phyloP scores from a whole-genome alignment of 2,113 vertebrate species.

The Gallinago media region DNA sequence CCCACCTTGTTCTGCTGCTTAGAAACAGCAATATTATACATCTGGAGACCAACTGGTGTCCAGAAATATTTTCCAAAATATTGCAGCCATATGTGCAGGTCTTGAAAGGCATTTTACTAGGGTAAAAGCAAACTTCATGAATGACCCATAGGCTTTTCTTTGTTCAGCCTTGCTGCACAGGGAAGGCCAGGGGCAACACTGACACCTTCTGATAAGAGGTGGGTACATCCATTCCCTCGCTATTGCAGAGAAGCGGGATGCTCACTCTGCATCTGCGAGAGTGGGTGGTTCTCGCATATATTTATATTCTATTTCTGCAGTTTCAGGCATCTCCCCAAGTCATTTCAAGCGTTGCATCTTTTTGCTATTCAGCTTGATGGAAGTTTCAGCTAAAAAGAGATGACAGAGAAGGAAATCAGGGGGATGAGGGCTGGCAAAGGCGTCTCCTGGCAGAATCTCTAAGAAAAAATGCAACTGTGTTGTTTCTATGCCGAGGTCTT shows the following conservation, averaged over 20 bases:
- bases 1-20: not conserved
- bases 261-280: not conserved
- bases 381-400: not conserved
- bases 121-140: not conserved
- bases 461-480: not conserved
- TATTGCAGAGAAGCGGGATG: not conserved
- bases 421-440: not conserved
- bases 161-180: not conserved
- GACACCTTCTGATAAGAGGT: conserved; percentile 36
- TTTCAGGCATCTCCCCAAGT: not conserved
- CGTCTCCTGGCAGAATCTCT: not conserved
- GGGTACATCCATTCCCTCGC: not conserved
- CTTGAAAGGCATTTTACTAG: not conserved
- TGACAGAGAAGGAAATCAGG: not conserved
- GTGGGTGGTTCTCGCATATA: not conserved
- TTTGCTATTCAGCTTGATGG: not conserved
- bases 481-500: not conserved
- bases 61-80: not conserved
- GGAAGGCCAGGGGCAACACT: conserved; percentile 23
- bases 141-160: not conserved
- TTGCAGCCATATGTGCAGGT: not conserved
- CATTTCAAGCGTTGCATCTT: not conserved
- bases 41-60: not conserved
- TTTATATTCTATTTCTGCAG: not conserved
- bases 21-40: not conserved